phyloP scores from a whole-genome alignment of 2,113 vertebrate species.

The Ciconia stormi region DNA sequence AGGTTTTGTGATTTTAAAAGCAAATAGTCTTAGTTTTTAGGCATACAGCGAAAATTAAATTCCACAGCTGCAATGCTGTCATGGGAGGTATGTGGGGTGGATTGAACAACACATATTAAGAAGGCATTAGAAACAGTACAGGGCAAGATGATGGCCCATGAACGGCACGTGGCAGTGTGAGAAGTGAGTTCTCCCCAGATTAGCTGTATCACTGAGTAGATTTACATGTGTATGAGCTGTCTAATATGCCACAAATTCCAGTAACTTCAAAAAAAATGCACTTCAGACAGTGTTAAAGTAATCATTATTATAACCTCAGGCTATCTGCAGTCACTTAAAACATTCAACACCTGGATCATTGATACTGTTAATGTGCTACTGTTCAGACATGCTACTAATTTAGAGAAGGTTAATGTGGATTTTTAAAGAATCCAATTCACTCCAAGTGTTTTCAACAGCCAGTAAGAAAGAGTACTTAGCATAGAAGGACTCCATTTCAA shows the following conservation, averaged over 20 bases:
- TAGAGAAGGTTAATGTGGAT: neutral
- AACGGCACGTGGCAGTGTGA: neutral
- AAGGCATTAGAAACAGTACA: neutral
- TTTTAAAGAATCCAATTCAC: neutral
- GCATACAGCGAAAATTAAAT: neutral
- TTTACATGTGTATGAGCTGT: neutral
- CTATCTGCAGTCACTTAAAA: neutral
- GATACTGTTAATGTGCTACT: neutral
- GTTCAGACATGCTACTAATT: neutral
- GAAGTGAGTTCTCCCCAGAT: neutral
- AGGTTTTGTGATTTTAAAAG: neutral
- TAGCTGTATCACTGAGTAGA: neutral
- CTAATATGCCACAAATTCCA: neutral
- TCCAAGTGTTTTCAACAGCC: neutral
- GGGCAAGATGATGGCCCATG: neutral
- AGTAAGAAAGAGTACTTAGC: neutral
- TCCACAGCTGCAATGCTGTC: neutral
- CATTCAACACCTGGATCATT: neutral
- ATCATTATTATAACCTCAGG: neutral
- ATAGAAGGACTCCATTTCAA: neutral
- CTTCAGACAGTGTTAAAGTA: neutral
- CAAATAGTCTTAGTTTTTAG: neutral
- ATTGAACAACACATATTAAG: neutral
- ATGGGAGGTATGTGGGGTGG: accelerated
- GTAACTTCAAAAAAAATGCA: neutral